Evolutionary conservation across 2,113 vertebrate genomes (phyloP).

Genomic region (Pteropus alecto): DNA sequence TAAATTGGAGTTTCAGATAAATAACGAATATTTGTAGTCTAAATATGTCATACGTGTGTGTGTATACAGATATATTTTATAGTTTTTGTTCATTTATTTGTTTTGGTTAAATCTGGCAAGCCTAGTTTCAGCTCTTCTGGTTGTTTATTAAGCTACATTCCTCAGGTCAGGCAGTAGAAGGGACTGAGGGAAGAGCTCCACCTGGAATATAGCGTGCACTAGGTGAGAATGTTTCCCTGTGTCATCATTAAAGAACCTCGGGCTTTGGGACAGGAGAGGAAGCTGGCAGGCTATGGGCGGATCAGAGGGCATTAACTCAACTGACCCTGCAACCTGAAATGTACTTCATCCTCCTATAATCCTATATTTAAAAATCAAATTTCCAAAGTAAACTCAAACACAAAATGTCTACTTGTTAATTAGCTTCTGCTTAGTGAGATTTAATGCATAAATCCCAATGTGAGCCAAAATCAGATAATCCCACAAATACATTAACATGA

Average conservation of each 20-base stretch:
- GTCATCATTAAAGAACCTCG: neutral
- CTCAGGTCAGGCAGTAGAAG: neutral
- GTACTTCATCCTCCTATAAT: neutral
- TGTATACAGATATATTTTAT: neutral
- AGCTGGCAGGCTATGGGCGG: neutral
- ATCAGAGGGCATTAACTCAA: neutral
- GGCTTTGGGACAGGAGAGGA: neutral
- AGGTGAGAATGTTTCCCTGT: neutral
- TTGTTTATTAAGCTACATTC: neutral
- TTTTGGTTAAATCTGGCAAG: neutral
- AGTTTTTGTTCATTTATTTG: neutral
- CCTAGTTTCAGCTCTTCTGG: neutral
- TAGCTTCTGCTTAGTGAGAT: slow-evolving; percentile 34
- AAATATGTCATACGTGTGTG: neutral
- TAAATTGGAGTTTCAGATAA: neutral
- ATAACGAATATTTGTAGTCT: neutral
- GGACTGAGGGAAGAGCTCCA: too few species aligned
- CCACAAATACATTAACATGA: slow-evolving; percentile 24
- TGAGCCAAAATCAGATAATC: slow-evolving; percentile 51
- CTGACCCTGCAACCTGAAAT: neutral
- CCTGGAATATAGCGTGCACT: neutral
- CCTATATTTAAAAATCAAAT: slow-evolving; percentile 51
- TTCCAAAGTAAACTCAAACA: slow-evolving; percentile 32
- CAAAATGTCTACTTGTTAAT: slow-evolving; percentile 37
- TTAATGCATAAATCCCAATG: slow-evolving; percentile 14